Base-by-base conservation (phyloP, 2,797 vertebrate genomes). In the Sparidentex hasta region DNA sequence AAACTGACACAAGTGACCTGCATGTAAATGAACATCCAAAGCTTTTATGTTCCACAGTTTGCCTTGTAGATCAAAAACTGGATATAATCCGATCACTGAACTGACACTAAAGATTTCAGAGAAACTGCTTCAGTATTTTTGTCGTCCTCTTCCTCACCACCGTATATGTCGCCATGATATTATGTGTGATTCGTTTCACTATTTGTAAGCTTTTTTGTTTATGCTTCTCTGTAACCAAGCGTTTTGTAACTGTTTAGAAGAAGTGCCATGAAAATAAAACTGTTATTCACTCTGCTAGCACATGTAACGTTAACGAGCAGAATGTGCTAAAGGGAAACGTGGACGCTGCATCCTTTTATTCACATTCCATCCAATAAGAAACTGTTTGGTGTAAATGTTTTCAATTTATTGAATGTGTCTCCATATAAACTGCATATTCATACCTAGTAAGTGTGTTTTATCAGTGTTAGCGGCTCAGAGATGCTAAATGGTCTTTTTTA, bases 201-300 rank as follows among this genome's bases (percentile, higher is more conserved):
- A 71, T 68, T 63, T 81, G 6, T 25, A 57, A 5, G 21, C 11
- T 47, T 14, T 74, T 74, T 69, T 54, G 25, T 70, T 55, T 48
- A 23, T 29, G 29, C 46, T 18, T 70, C 44, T 61, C 21, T 85
- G 67, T 81, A 80, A 69, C 38, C 14, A 11, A 68, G 3, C 65
- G 20, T 74, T 84, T 83, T 81, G 70, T 79, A 65, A 48, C 27
- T 54, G 68, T 82, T 82, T 71, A 70, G 21, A 78, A 63, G 7
- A 82, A 62, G 76, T 87, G 76, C 59, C 65, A 68, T 79, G 14
- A 63, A 33, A 90, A 78, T 89, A 84, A 88, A 88, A 59, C 27
- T 27, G 20, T 6, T 47, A 66, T 66, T 76, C 38, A 76, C 79
- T 64, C 41, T 51, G 44, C 23, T 21, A 25, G 5, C 23, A 16